Conservation (phyloP, 2,888 invertebrate genomes). For the Neoscelio sp. region DNA sequence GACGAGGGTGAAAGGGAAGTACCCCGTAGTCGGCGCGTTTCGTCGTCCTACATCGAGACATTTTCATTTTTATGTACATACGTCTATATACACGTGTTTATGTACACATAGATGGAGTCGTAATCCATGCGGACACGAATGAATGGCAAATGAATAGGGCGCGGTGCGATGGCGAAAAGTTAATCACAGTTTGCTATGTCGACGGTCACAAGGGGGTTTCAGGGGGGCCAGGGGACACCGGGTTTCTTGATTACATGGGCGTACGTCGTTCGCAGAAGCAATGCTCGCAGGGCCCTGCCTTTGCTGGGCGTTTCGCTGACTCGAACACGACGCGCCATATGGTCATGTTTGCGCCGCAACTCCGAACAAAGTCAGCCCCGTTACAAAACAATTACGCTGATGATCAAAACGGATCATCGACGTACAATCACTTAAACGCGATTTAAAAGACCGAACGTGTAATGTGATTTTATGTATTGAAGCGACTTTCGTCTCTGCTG, state of each 20-base stretch:
- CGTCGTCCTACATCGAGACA: constrained; percentile 49
- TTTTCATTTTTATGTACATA: constrained; percentile 51
- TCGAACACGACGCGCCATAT: constrained; percentile 77
- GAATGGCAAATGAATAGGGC: constrained; percentile 83
- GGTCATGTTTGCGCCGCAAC: constrained; percentile 79
- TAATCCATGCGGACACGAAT: constrained; percentile 82
- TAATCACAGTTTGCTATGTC: constrained; percentile 83
- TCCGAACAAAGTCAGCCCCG: constrained; percentile 71
- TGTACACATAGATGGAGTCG: constrained; percentile 60
- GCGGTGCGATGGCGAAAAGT: constrained; percentile 82
- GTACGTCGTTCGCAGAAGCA: constrained; percentile 72
- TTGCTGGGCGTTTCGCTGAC: constrained; percentile 68
- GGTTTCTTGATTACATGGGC: constrained; percentile 83
- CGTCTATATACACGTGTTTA: constrained; percentile 23
- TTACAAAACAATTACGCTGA: constrained; percentile 80
- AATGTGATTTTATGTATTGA: too few species aligned
- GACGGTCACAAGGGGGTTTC: constrained; percentile 72
- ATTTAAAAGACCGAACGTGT: constrained; percentile 39
- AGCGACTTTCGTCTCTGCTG: too few species aligned
- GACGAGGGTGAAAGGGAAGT: constrained; percentile 22
- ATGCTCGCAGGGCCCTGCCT: constrained; percentile 48
- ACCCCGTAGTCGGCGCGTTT: constrained; percentile 15
- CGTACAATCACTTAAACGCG: constrained; percentile 60
- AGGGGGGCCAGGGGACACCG: constrained; percentile 71
- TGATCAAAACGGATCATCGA: constrained; percentile 69